Conservation (phyloP, 1,140 invertebrate species). For the Chironomus tepperi region DNA sequence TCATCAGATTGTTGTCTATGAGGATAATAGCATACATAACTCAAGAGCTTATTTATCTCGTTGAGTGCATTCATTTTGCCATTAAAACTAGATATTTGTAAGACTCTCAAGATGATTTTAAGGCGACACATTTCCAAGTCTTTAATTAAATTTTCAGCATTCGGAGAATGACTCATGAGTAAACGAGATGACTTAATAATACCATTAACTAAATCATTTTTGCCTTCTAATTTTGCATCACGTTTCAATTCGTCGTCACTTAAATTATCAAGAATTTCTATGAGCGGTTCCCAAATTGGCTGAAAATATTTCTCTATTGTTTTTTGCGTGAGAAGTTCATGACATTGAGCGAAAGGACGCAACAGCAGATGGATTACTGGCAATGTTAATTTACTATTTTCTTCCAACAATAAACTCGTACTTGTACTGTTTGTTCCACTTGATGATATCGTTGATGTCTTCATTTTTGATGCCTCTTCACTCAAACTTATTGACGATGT, state of each 20-base stretch:
- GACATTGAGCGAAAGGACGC: slow-evolving; percentile 85
- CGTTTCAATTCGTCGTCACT: slow-evolving; percentile 97
- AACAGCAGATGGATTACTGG: slow-evolving; percentile 76
- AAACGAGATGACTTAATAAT: slow-evolving; percentile 85
- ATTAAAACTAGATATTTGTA: slow-evolving; percentile 97
- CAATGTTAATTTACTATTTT: slow-evolving; percentile 50
- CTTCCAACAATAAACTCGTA: slow-evolving; percentile 31
- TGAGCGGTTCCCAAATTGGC: slow-evolving; percentile 89
- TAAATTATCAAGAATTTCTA: slow-evolving; percentile 82
- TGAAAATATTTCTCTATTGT: slow-evolving; percentile 89
- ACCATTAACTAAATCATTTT: slow-evolving; percentile 84
- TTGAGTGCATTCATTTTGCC: slow-evolving; percentile 99
- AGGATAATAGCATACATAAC: slow-evolving; percentile 80
- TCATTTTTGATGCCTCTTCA: slow-evolving; percentile 23
- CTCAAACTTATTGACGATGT: slow-evolving; percentile 25
- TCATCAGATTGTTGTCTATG: slow-evolving; percentile 50
- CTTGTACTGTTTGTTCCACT: slow-evolving; percentile 36
- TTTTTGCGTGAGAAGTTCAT: slow-evolving; percentile 80
- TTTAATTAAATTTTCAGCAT: slow-evolving; percentile 75
- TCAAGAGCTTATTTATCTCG: slow-evolving; percentile 97
- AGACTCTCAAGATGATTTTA: slow-evolving; percentile 89
- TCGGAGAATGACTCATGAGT: slow-evolving; percentile 67
- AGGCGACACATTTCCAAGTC: slow-evolving; percentile 90
- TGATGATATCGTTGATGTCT: slow-evolving; percentile 15
- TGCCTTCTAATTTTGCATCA: slow-evolving; percentile 92